phyloP scores from a whole-genome alignment of 2,888 invertebrate species.

The Epistrophe eligans region DNA sequence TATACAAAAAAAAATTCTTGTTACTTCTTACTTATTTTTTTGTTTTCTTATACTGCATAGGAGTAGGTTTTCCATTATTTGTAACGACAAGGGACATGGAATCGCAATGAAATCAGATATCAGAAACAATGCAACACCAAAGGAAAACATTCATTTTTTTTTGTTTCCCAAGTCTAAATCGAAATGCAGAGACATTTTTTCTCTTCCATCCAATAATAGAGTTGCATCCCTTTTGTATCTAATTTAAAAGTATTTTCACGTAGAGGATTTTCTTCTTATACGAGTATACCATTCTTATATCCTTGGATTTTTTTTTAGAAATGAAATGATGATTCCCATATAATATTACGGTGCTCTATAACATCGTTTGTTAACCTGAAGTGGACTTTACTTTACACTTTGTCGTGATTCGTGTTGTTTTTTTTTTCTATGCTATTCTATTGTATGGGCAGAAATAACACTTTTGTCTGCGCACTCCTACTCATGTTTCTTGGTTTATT shows the following conservation, averaged over 20 bases:
- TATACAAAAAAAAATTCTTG: not conserved
- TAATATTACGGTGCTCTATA: constrained; percentile 41
- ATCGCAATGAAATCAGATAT: constrained; percentile 55
- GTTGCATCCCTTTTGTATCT: constrained; percentile 29
- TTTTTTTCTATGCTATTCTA: not conserved
- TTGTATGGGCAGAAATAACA: not conserved
- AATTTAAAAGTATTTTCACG: constrained; percentile 54
- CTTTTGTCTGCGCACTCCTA: not conserved
- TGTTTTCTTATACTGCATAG: not conserved
- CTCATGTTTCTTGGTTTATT: not conserved
- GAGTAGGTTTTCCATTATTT: constrained; percentile 22
- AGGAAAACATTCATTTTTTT: not conserved
- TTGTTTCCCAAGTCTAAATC: not conserved
- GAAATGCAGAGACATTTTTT: constrained; percentile 29
- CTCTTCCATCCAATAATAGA: constrained; percentile 21
- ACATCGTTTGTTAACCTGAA: constrained; percentile 42
- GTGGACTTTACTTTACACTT: constrained; percentile 42
- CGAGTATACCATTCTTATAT: constrained; percentile 6
- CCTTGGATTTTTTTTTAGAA: constrained; percentile 10
- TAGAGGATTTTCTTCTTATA: constrained; percentile 42
- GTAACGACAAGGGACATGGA: constrained; percentile 35
- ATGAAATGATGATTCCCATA: constrained; percentile 25
- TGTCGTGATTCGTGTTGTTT: constrained; percentile 11
- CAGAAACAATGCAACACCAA: constrained; percentile 26
- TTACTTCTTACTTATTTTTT: not conserved